A percentile compares a stretch with the other conserved stretches of the same genome.
These are phyloP conservation scores for Pachypeltis micranthus DNA, from an alignment of 1,140 invertebrate species.

Conservation along the genomic window DNA sequence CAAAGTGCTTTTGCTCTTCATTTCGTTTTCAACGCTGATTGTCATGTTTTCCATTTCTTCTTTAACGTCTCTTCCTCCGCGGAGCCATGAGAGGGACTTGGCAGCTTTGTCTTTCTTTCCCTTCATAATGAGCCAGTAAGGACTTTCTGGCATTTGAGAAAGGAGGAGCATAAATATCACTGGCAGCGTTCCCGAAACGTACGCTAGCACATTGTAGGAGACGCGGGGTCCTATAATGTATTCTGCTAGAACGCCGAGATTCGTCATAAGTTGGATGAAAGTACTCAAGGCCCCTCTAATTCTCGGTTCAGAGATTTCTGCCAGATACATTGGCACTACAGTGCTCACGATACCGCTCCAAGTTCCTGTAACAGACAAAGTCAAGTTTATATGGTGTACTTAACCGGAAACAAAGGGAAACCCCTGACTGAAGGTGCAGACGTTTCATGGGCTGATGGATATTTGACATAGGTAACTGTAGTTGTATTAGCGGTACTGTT, in stretches of 20 bases:
- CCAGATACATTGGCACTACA: conserved; percentile 42
- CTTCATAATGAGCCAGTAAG: conserved; percentile 51
- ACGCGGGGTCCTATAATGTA: conserved; percentile 63
- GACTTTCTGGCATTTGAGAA: conserved; percentile 68
- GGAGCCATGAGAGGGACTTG: conserved; percentile 37
- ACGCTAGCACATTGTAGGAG: conserved; percentile 50
- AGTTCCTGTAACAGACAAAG: too few relatives aligned
- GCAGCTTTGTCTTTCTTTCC: conserved; percentile 39
- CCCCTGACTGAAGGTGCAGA: too few relatives aligned
- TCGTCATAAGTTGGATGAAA: conserved; percentile 54
- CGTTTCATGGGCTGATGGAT: too few relatives aligned
- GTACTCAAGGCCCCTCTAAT: conserved; percentile 49
- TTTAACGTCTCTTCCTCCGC: conserved; percentile 38
- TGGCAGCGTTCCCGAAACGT: conserved; percentile 46
- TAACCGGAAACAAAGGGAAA: too few relatives aligned
- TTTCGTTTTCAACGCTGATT: conserved; percentile 23
- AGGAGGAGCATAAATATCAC: conserved; percentile 52
- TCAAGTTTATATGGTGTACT: too few relatives aligned
- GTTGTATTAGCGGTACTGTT: too few relatives aligned
- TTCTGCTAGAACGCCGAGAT: conserved; percentile 59
- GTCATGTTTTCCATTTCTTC: conserved; percentile 32
- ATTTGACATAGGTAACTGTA: too few relatives aligned
- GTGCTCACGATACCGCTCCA: conserved; percentile 42
- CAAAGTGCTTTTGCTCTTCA: conserved; percentile 31
- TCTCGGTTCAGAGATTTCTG: conserved; percentile 51